These are phyloP conservation scores for Pyrgilauda ruficollis DNA, from an alignment of 2,113 vertebrate genomes.

Conservation along the genomic window DNA sequence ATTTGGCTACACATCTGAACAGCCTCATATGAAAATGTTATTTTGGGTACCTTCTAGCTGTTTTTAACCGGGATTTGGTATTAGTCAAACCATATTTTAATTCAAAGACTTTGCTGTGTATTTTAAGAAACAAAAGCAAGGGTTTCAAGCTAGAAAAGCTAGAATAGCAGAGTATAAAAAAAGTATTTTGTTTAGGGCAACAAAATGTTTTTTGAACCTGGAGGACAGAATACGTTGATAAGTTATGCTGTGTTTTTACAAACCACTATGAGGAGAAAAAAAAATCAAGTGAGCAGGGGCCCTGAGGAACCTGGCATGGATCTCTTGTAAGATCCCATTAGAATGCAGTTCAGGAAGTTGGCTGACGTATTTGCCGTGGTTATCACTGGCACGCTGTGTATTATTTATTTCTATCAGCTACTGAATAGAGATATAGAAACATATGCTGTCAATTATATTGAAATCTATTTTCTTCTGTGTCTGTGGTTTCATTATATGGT, in stretches of 20 bases:
- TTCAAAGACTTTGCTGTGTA: not conserved
- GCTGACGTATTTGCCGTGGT: conserved; percentile 20
- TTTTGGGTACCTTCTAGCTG: not conserved
- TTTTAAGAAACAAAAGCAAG: not conserved
- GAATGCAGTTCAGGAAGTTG: conserved; percentile 52
- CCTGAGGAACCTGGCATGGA: not conserved
- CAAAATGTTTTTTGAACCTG: not conserved
- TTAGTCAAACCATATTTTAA: not conserved
- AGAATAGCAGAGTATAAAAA: not conserved
- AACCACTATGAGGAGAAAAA: not conserved
- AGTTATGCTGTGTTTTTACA: not conserved
- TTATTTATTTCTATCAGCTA: conserved; percentile 56
- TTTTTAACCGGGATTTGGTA: not conserved
- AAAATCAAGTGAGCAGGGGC: not conserved
- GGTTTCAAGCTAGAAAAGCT: not conserved
- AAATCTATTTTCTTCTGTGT: conserved; percentile 22
- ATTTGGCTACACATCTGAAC: not conserved
- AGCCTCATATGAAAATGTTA: not conserved
- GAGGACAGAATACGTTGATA: not conserved
- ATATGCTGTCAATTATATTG: conserved; percentile 53
- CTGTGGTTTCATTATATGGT: not conserved
- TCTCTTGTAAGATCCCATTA: conserved; percentile 18
- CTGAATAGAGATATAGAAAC: conserved; percentile 46
- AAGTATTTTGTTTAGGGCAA: not conserved
- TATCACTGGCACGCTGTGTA: conserved; percentile 37